Evolutionary conservation across 2,888 invertebrate species (phyloP), one percentile per base, ranked within the genome.

Genomic region (Liopterus haemorrhoidalis): DNA sequence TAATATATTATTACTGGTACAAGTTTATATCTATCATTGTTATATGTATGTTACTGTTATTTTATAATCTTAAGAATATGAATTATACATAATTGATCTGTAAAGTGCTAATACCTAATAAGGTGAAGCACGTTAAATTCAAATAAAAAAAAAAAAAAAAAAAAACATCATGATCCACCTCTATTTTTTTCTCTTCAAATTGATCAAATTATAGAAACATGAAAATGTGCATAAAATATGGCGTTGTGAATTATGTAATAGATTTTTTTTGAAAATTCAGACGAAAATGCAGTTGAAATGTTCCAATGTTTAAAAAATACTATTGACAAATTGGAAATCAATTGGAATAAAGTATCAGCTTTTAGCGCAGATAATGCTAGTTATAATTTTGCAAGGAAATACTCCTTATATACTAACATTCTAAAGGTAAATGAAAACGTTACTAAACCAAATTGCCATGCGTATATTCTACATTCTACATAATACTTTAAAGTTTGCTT

Each of bases 271-370:
- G 28, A 27, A 27, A 27, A 27, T 8, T 8, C 28, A 8, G 28
- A 27, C 14, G 28, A 27, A 27, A 27, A 14, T 8, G 28, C 8
- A 3, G 28, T 12, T 27, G 28, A 27, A 27, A 27, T 27, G 28
- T 27, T 27, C 8, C 4, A 27, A 27, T 27, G 28, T 27, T 27
- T 27, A 27, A 27, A 27, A 27, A 27, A 3, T 27, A 27, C 28
- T 12, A 27, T 27, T 11, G 28, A 27, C 4, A 27, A 3, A 27
- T 8, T 27, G 8, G 8, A 27, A 27, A 8, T 27, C 8, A 3
- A 8, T 8, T 27, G 28, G 28, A 8, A 27, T 27, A 27, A 8
- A 3, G 8, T 27, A 27, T 27, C 28, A 27, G 28, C 28, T 27
- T 27, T 27, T 27, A 27, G 28, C 8, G 28, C 28, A 27, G 4